Evolutionary conservation across 2,113 vertebrate genomes (phyloP).

Genomic region (Neogale vison): DNA sequence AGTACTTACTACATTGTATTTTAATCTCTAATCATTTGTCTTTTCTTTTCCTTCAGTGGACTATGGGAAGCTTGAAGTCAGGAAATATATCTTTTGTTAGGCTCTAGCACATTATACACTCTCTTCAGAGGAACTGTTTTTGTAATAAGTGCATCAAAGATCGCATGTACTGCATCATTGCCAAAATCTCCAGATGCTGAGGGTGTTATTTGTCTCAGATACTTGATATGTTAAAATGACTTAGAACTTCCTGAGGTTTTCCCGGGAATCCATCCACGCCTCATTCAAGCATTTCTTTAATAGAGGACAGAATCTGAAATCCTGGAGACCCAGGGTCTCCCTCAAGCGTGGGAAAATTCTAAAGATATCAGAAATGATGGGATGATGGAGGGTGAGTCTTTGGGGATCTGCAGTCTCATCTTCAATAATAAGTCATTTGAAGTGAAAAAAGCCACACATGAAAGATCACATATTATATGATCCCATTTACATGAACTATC

Average conservation of each 20-base stretch:
- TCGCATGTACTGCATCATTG: background rate
- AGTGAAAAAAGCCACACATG: background rate
- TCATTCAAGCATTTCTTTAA: background rate
- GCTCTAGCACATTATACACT: background rate
- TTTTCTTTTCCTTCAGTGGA: background rate
- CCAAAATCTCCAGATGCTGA: background rate
- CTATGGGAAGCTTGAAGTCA: background rate
- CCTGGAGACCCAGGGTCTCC: background rate
- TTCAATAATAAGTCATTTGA: background rate
- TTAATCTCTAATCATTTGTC: background rate
- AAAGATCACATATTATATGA: background rate
- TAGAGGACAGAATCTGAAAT: background rate
- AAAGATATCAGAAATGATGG: background rate
- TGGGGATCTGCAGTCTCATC: background rate
- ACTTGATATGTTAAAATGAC: background rate
- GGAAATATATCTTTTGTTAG: background rate
- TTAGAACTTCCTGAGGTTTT: slow-evolving; percentile 14
- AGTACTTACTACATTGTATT: background rate
- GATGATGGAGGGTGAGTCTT: background rate
- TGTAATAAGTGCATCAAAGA: background rate
- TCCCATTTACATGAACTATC: background rate
- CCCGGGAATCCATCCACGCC: background rate
- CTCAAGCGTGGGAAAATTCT: background rate
- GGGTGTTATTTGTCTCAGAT: background rate
- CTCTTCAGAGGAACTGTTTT: background rate